Base-by-base conservation (phyloP, 1,140 invertebrate genomes). In the Drosophila mayri region DNA sequence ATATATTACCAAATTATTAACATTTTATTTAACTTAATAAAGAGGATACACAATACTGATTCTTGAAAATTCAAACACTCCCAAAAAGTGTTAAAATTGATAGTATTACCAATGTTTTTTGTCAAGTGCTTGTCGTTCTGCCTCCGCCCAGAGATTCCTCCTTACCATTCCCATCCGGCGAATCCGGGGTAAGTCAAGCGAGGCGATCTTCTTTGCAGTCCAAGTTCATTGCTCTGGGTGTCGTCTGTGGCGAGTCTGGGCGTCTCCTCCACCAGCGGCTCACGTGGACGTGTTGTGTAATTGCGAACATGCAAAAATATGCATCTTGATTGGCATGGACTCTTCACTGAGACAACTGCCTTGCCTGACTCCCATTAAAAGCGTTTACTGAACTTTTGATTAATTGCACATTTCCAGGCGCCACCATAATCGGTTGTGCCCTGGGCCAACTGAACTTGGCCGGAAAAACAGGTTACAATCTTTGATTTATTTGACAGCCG, bases 201-300 rank as follows among this genome's bases (percentile, higher is more conserved):
- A 60, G 64, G 71, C 82, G 82, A 86, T 86, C 82, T 81, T 86
- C 82, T 78, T 32, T 32, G 44, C 61, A 58, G 68, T 71, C 43
- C 77, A 87, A 88, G 84, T 87, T 88, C 84, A 87, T 77, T 87
- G 84, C 85, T 80, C 84, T 72, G 47, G 63, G 35, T 63, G 74
- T 71, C 68, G 80, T 78, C 81, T 83, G 80, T 63, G 62, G 38
- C 55, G 16, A 52, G 74, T 76, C 73, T 68, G 55, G 64, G 47
- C 55, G 20, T 20, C 16, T 30, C 37, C 30, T 35, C 25, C 65
- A 18, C 49, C 57, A 18, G 32, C 43, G 50, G 22, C 76, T 86
- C 81, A 85, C 77, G 82, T 85, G 82, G 82, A 85, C 77, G 78
- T 85, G 82, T 79, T 67, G 74, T 73, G 75, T 64, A 75, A 84